These are phyloP conservation scores for Hypotaenidia philippensis DNA, from an alignment of 2,797 vertebrate species.

Conservation along the genomic window DNA sequence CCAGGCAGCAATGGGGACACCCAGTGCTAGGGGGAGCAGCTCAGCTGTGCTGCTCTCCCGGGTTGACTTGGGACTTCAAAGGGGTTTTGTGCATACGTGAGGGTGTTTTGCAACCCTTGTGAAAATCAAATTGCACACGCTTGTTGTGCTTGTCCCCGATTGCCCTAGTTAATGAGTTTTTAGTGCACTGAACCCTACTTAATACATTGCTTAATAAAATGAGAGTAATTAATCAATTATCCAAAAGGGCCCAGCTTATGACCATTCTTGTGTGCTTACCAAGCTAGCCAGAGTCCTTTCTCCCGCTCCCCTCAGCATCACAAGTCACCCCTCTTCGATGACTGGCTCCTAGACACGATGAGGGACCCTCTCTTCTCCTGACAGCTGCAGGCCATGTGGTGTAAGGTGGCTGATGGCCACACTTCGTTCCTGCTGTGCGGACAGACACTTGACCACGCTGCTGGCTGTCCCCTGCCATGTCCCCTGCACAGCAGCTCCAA, in stretches of 20 bases:
- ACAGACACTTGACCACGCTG: not conserved
- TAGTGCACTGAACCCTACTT: constrained; percentile 60
- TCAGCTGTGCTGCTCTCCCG: not conserved
- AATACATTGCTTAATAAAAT: constrained; percentile 51
- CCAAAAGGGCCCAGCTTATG: not conserved
- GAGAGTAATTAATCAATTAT: constrained; percentile 66
- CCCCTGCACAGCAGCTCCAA: not conserved
- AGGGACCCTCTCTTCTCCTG: not conserved
- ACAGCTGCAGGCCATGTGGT: fast-evolving
- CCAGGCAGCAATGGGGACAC: not conserved
- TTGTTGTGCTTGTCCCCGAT: constrained; percentile 30
- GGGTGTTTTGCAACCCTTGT: not conserved
- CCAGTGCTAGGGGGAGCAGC: not conserved
- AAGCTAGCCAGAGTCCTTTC: not conserved
- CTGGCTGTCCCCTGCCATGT: not conserved
- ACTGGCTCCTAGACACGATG: fast-evolving
- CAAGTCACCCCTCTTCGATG: not conserved
- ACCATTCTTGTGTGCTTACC: fast-evolving
- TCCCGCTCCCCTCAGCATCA: not conserved
- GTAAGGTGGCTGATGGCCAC: fast-evolving
- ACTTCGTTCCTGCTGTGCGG: not conserved
- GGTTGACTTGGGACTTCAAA: not conserved
- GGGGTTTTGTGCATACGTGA: not conserved
- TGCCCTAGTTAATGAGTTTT: constrained; percentile 67
- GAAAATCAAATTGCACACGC: not conserved